Conservation (phyloP, 2,797 vertebrate genomes). For the Chelonia mydas region DNA sequence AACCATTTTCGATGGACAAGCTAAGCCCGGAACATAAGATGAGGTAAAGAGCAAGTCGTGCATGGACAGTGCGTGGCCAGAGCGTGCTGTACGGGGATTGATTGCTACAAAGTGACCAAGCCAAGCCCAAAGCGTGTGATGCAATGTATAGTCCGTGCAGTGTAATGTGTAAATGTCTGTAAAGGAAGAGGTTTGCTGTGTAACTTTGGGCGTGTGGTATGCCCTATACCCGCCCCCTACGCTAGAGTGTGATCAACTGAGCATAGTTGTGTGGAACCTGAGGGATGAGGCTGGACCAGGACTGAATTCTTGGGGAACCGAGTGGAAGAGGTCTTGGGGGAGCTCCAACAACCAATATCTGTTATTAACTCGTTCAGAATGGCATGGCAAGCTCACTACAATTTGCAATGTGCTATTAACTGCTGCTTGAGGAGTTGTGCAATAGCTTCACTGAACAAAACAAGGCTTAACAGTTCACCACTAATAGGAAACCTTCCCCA, state of each 20-base stretch:
- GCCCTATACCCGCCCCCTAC: no score
- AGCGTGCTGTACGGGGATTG: no score
- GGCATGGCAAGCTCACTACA: background rate
- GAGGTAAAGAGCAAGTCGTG: no score
- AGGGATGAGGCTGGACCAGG: background rate
- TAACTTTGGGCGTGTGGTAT: no score
- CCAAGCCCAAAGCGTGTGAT: no score
- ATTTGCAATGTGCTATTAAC: background rate
- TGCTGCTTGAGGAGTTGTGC: background rate
- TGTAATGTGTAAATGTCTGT: no score
- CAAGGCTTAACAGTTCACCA: no score
- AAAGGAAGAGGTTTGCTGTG: background rate
- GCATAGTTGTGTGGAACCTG: background rate
- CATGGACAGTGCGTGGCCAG: no score
- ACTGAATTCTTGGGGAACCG: background rate
- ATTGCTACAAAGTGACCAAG: no score
- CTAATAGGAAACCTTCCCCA: background rate
- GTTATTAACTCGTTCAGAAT: background rate
- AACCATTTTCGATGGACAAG: background rate
- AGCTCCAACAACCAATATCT: background rate
- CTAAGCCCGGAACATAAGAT: background rate
- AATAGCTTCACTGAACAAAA: background rate
- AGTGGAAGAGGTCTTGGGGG: background rate
- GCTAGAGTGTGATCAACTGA: background rate
- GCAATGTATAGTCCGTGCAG: no score